Conservation (phyloP, 1,140 invertebrate species). For the Lethocerus indicus region DNA sequence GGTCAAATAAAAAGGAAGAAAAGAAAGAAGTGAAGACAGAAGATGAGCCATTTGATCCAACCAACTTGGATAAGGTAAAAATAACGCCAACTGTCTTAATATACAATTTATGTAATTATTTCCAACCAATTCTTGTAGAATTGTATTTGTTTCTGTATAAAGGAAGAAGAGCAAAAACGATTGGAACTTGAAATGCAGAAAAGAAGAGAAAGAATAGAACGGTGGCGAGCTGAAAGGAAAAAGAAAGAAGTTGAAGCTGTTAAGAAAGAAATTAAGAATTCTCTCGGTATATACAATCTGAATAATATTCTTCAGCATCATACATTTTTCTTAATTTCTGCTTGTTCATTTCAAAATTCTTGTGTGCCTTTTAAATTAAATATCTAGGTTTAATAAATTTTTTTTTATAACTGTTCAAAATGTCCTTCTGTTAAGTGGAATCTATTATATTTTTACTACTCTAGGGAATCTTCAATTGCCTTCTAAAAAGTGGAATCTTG, state of each 20-base stretch:
- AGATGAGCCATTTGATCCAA: constrained; percentile 45
- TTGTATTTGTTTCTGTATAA: constrained; percentile 19
- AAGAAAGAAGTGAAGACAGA: constrained; percentile 36
- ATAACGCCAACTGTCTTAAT: constrained; percentile 3
- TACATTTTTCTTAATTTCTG: not conserved
- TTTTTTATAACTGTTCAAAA: no score
- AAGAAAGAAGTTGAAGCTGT: constrained; percentile 65
- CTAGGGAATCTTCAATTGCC: constrained; percentile 35
- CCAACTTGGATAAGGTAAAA: constrained; percentile 51
- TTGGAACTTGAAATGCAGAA: constrained; percentile 95
- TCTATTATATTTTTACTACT: constrained; percentile 4
- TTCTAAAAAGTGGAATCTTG: constrained; percentile 80
- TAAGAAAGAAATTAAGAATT: constrained; percentile 47
- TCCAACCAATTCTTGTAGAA: constrained; percentile 2
- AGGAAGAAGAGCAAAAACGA: constrained; percentile 73
- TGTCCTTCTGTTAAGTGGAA: not conserved
- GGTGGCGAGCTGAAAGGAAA: constrained; percentile 78
- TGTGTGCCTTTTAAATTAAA: no score
- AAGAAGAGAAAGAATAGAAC: constrained; percentile 78
- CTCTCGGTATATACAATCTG: constrained; percentile 15
- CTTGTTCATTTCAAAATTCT: not conserved
- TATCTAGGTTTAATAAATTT: no score
- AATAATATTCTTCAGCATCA: no score
- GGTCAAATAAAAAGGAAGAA: constrained; percentile 30
- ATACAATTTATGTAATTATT: constrained; percentile 10